Evolutionary conservation across 2,888 invertebrate species (phyloP).

Genomic region (Lasioglossum morio): DNA sequence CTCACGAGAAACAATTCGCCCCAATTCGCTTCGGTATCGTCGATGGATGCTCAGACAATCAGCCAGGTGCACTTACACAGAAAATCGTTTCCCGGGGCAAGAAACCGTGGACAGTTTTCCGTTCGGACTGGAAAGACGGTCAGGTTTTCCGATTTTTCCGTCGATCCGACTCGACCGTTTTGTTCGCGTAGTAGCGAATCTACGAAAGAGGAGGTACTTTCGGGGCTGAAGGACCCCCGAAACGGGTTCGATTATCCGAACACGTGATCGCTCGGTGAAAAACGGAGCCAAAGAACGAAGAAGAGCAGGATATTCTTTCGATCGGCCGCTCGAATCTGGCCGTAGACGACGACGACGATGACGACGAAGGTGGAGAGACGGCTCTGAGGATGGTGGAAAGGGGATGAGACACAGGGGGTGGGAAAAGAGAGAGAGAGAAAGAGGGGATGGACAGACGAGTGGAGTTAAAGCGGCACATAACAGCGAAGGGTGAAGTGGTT

Average conservation of each 20-base stretch:
- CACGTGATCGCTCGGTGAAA: background rate
- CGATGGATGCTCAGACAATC: background rate
- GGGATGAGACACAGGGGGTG: background rate
- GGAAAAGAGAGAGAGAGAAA: background rate
- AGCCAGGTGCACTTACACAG: background rate
- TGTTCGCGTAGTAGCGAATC: background rate
- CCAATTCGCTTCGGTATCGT: background rate
- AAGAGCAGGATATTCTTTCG: constrained; percentile 39
- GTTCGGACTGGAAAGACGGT: background rate
- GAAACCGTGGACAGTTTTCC: background rate
- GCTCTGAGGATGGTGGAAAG: background rate
- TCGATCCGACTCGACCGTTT: background rate
- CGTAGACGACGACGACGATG: background rate
- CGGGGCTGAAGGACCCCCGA: background rate
- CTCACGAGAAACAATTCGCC: background rate
- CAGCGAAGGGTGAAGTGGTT: constrained; percentile 65
- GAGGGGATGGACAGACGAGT: constrained; percentile 55
- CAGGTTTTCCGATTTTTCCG: background rate
- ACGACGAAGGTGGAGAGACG: background rate
- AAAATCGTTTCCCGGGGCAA: background rate
- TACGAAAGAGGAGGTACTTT: background rate
- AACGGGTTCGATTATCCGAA: constrained; percentile 20
- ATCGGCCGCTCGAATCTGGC: constrained; percentile 48
- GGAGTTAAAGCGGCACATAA: constrained; percentile 67
- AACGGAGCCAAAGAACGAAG: background rate